Percentiles rank a stretch among this genome's conserved stretches.
Conservation (phyloP, 2,797 vertebrate species). For the Kryptolebias ocellatus region DNA sequence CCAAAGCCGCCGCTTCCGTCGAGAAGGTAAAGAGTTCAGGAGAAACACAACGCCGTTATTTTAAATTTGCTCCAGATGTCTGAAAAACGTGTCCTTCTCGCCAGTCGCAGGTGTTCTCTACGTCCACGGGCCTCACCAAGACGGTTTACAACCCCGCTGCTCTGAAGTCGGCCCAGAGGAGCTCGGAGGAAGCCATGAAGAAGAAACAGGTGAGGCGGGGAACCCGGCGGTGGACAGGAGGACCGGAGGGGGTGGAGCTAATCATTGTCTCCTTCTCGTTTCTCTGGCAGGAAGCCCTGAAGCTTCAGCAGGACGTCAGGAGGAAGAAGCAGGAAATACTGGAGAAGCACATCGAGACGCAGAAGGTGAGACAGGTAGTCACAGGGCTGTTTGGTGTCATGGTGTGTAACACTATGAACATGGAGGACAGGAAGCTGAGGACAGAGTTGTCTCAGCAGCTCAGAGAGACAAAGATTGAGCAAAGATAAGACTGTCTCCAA, state of each 20-base stretch:
- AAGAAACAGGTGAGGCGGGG: slow-evolving; percentile 89
- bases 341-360: slow-evolving; percentile 98
- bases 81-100: background rate
- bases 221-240: too few species aligned
- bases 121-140: slow-evolving; percentile 95
- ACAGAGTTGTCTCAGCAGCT: too few species aligned
- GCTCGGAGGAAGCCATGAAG: slow-evolving; percentile 90
- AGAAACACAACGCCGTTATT: too few species aligned
- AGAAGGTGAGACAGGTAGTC: slow-evolving; percentile 81
- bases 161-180: slow-evolving; percentile 92
- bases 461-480: too few species aligned
- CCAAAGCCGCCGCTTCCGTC: slow-evolving; percentile 86
- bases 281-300: slow-evolving; percentile 87
- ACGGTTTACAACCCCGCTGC: slow-evolving; percentile 97
- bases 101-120: slow-evolving; percentile 89
- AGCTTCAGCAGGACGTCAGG: slow-evolving; percentile 94
- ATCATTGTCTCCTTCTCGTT: slow-evolving; percentile 1
- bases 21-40: slow-evolving; percentile 79
- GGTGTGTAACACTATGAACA: too few species aligned
- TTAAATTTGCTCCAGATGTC: too few species aligned
- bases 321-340: slow-evolving; percentile 98
- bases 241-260: background rate
- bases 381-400: too few species aligned
- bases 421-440: too few species aligned
- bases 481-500: too few species aligned